These are phyloP conservation scores for Pseudochirops corinnae DNA, from an alignment of 2,797 vertebrate genomes.

Conservation along the genomic window DNA sequence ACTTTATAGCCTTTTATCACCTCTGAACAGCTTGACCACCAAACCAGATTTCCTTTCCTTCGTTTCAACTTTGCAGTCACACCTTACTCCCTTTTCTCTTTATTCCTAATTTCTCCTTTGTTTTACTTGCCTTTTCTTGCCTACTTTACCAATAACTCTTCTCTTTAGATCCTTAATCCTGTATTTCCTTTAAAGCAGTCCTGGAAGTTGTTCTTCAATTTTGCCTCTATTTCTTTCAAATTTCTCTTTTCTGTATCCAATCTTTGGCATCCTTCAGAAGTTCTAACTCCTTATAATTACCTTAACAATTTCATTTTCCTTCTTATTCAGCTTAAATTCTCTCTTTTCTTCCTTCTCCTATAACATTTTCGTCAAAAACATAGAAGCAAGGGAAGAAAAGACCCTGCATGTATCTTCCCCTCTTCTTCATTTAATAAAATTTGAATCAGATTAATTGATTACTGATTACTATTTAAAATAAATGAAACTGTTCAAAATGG, in stretches of 20 bases:
- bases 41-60: not conserved
- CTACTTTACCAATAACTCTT: not conserved
- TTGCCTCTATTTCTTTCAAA: not conserved
- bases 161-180: not conserved
- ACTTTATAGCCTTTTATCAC: not conserved
- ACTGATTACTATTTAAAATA: slow-evolving; percentile 24
- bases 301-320: not conserved
- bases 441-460: slow-evolving; percentile 45
- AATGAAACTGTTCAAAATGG: not conserved
- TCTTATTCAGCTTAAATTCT: not conserved
- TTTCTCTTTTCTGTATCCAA: not conserved
- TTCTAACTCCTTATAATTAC: not conserved
- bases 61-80: not conserved
- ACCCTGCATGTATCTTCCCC: not conserved
- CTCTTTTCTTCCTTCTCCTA: not conserved
- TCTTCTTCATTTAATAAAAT: slow-evolving; percentile 61
- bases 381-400: not conserved
- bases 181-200: not conserved
- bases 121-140: not conserved
- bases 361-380: not conserved
- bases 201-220: not conserved
- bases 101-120: not conserved
- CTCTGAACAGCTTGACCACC: not conserved
- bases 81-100: not conserved
- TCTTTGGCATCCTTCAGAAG: not conserved